Conservation (phyloP, 2,113 vertebrate genomes). For the Psammodynastes pulverulentus region DNA sequence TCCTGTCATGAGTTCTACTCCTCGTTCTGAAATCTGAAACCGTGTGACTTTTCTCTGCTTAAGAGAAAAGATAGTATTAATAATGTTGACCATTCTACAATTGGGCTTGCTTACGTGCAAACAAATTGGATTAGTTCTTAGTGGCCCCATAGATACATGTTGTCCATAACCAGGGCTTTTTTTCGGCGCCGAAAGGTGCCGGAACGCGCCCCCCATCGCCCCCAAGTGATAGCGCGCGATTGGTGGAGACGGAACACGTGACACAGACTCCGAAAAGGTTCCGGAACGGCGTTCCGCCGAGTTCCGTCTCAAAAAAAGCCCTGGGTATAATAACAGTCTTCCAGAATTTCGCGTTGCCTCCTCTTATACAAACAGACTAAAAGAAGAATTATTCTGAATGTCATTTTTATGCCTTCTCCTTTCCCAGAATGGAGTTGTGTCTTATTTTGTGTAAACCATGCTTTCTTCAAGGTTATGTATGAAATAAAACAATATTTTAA, state of each 20-base stretch:
- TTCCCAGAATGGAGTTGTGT: background rate
- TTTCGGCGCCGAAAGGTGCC: no score
- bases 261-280: no score
- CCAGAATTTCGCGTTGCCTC: background rate
- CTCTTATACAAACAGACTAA: background rate
- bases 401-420: background rate
- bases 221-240: no score
- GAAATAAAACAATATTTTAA: background rate
- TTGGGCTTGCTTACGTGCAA: background rate
- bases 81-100: background rate
- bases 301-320: no score
- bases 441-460: background rate
- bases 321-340: background rate
- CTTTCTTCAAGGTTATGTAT: background rate
- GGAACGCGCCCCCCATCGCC: no score
- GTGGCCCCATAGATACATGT: background rate
- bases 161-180: background rate
- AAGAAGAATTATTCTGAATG: background rate
- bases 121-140: background rate
- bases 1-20: background rate
- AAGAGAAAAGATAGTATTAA: background rate
- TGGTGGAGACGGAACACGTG: no score
- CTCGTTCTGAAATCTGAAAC: background rate
- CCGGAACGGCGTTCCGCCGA: no score
- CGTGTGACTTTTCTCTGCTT: background rate